phyloP scores from a whole-genome alignment of 64 coral and sea anemone genomes.

The Montipora cactus region DNA sequence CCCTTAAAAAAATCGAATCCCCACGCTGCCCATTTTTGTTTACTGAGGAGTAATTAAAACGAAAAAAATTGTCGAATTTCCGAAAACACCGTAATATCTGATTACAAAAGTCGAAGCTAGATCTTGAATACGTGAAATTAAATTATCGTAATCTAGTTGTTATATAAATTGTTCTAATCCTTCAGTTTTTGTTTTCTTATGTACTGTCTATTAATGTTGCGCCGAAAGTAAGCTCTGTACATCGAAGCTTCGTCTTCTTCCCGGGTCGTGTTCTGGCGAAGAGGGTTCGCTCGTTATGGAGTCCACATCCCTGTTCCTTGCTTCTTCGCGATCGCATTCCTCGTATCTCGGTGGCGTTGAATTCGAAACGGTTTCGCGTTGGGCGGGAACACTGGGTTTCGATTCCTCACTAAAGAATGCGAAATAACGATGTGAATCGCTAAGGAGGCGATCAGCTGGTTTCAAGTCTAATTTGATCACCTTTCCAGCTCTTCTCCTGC shows the following conservation, averaged over 20 bases:
- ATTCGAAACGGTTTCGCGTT: slow-evolving; percentile 11
- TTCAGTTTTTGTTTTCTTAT: slow-evolving; percentile 10
- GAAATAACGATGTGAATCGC: slow-evolving; percentile 40
- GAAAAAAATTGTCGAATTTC: neutral
- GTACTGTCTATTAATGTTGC: slow-evolving; percentile 18
- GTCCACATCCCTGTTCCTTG: neutral
- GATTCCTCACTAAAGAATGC: slow-evolving; percentile 24
- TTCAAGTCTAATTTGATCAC: slow-evolving; percentile 34
- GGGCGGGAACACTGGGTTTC: slow-evolving; percentile 10
- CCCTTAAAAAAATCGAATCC: neutral
- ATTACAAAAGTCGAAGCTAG: neutral
- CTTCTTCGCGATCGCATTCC: slow-evolving; percentile 5
- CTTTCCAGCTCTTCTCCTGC: slow-evolving; percentile 39
- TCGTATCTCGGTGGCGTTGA: slow-evolving; percentile 32
- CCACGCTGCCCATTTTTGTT: neutral
- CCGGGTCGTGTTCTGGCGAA: slow-evolving; percentile 6
- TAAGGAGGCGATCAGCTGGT: slow-evolving; percentile 28
- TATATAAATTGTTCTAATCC: slow-evolving; percentile 53
- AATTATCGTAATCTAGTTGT: slow-evolving; percentile 51
- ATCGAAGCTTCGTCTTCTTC: slow-evolving; percentile 35
- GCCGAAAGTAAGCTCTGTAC: slow-evolving; percentile 36
- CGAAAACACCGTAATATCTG: neutral
- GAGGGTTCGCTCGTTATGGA: neutral
- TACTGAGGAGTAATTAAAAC: neutral
- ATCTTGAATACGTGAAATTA: slow-evolving; percentile 43